phyloP scores from a whole-genome alignment of 23 tunicate genomes.

The Corella eumyota region DNA sequence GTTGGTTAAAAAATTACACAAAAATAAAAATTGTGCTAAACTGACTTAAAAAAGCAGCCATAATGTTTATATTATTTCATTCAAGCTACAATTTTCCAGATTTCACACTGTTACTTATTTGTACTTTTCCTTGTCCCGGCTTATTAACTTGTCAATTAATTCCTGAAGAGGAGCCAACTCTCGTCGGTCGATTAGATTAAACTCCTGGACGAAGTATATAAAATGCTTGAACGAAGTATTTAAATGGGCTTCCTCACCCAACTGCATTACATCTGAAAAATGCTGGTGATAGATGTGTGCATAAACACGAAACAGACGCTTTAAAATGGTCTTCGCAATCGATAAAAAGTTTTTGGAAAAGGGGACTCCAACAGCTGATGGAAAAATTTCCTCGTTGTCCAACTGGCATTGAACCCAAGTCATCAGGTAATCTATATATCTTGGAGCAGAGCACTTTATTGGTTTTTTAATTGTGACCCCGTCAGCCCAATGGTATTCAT shows the following conservation, averaged over 20 bases:
- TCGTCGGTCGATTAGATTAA: constrained; percentile 65
- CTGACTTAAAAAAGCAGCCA: no score
- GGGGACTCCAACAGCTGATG: constrained; percentile 87
- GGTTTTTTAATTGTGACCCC: constrained; percentile 90
- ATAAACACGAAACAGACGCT: constrained; percentile 86
- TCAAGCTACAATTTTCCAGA: no score
- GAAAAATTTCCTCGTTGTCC: constrained; percentile 86
- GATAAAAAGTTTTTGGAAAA: constrained; percentile 86
- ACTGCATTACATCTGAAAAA: constrained; percentile 69
- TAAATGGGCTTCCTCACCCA: constrained; percentile 92
- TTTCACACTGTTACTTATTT: no score
- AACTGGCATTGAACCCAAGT: constrained; percentile 96
- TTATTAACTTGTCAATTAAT: constrained; percentile 75
- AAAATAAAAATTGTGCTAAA: no score
- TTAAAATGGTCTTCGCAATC: constrained; percentile 83
- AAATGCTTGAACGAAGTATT: constrained; percentile 98
- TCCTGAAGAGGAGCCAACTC: constrained; percentile 94
- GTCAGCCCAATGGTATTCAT: constrained; percentile 97
- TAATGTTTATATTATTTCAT: no score
- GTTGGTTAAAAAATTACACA: no score
- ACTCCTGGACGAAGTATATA: constrained; percentile 90
- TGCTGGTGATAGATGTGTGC: constrained; percentile 98
- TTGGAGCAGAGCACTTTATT: constrained; percentile 82
- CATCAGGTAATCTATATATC: constrained; percentile 93
- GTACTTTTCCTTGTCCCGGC: constrained; percentile 78